phyloP scores from a whole-genome alignment of 2,797 vertebrate genomes.

The Antrozous pallidus region DNA sequence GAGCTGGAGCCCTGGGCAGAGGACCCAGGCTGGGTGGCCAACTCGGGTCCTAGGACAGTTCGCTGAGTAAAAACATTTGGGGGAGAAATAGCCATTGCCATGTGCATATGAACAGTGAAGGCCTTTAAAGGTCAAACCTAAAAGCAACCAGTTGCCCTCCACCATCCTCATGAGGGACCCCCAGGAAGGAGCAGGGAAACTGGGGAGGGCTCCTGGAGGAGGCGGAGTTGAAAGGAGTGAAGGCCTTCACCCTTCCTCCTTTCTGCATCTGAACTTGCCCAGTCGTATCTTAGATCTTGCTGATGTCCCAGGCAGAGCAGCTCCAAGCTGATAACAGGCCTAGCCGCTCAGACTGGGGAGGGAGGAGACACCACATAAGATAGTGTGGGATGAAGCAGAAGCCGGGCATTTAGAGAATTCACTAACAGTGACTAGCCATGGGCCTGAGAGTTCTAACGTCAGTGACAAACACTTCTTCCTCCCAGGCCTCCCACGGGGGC shows the following conservation, averaged over 20 bases:
- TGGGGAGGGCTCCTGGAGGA: background rate
- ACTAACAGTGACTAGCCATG: background rate
- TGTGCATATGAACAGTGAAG: background rate
- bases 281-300: background rate
- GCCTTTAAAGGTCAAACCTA: background rate
- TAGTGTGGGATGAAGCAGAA: background rate
- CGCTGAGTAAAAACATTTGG: background rate
- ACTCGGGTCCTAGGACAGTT: background rate
- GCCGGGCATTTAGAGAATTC: background rate
- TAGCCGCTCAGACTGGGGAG: background rate
- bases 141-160: background rate
- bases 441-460: background rate
- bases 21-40: background rate
- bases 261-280: background rate
- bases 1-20: background rate
- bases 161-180: background rate
- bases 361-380: background rate
- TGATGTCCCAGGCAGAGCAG: background rate
- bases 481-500: accelerated
- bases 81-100: background rate
- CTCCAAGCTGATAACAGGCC: background rate
- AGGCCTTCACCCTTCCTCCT: background rate
- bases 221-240: background rate
- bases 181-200: background rate
- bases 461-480: background rate